phyloP scores from a whole-genome alignment of 2,888 invertebrate genomes.

The Andrena dorsata region DNA sequence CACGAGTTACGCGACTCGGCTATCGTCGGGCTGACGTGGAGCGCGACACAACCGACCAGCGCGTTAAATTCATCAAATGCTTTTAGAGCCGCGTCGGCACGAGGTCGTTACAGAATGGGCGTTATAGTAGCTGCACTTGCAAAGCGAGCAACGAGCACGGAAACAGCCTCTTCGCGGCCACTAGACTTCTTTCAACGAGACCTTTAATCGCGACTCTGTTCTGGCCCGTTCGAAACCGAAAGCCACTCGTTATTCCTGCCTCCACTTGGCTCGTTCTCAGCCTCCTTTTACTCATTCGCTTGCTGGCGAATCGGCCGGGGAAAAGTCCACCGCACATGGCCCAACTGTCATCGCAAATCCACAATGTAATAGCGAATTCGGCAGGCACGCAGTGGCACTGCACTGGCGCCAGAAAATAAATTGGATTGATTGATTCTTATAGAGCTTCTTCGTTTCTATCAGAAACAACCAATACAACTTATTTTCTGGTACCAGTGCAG shows the following conservation, averaged over 20 bases:
- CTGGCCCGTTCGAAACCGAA: constrained; percentile 25
- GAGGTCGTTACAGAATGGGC: neutral
- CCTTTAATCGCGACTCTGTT: constrained; percentile 33
- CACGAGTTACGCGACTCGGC: neutral
- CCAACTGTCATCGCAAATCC: too few species aligned
- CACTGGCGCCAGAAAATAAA: too few species aligned
- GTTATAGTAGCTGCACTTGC: constrained; percentile 5
- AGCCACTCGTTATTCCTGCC: constrained; percentile 28
- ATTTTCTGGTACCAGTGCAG: too few species aligned
- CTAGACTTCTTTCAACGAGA: constrained; percentile 33
- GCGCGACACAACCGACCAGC: neutral
- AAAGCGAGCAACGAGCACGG: constrained; percentile 15
- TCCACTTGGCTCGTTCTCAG: constrained; percentile 3
- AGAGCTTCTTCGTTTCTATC: too few species aligned
- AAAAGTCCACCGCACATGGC: too few species aligned
- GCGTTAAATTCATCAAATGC: constrained; percentile 10
- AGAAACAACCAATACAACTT: too few species aligned
- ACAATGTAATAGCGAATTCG: too few species aligned
- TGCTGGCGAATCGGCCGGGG: neutral
- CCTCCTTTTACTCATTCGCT: neutral
- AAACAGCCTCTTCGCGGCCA: constrained; percentile 43
- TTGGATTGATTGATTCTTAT: too few species aligned
- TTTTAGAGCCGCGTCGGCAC: neutral
- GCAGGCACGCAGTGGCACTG: too few species aligned
- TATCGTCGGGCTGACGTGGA: neutral